Conservation (phyloP, 2,113 vertebrate genomes). For the Heloderma charlesbogerti region DNA sequence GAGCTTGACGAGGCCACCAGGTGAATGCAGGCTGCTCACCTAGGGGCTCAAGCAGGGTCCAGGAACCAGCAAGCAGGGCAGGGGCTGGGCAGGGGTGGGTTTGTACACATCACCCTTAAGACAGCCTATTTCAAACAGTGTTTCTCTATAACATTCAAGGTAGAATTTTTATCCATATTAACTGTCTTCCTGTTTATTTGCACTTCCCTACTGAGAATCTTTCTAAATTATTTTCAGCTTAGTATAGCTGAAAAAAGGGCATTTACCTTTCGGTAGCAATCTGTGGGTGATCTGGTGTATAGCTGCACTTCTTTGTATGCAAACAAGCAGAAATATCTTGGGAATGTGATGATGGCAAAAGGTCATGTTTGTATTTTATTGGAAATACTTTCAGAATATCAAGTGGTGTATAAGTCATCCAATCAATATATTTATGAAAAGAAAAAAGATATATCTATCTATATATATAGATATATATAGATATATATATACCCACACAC, state of each 20-base stretch:
- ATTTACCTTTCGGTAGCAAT: background rate
- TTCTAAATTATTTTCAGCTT: conserved; percentile 29
- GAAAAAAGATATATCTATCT: conserved; percentile 47
- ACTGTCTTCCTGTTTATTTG: background rate
- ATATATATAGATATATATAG: too few species aligned
- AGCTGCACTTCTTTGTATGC: conserved; percentile 45
- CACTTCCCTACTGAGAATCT: background rate
- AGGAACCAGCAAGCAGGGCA: too few species aligned
- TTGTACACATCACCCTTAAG: too few species aligned
- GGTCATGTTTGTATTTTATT: conserved; percentile 67
- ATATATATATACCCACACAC: too few species aligned
- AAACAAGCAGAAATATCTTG: conserved; percentile 51
- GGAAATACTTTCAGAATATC: conserved; percentile 66
- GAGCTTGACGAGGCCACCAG: too few species aligned
- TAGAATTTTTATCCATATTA: background rate
- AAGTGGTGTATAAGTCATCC: conserved; percentile 64
- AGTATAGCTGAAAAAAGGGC: conserved; percentile 7
- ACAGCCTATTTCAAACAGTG: background rate
- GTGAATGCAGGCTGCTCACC: too few species aligned
- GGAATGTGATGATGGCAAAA: conserved; percentile 62
- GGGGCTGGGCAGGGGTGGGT: too few species aligned
- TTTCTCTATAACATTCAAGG: background rate
- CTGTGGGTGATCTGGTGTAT: conserved; percentile 40
- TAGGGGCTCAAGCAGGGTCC: too few species aligned
- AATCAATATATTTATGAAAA: conserved; percentile 66